Evolutionary conservation across 2,888 invertebrate species (phyloP).

Genomic region (Ormyrus thymus): DNA sequence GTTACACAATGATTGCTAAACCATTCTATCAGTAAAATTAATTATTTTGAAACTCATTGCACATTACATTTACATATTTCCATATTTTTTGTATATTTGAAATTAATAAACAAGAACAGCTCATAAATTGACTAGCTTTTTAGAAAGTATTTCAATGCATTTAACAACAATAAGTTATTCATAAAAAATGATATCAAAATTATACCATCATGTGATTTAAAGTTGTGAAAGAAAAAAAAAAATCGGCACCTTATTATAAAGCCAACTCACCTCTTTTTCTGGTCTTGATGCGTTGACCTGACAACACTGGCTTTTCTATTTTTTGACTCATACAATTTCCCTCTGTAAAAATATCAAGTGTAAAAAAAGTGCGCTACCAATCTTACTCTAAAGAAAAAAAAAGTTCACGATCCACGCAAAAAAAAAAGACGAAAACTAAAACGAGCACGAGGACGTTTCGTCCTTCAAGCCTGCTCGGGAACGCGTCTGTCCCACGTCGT

Average conservation of each 20-base stretch:
- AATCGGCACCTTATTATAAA: slow-evolving; percentile 18
- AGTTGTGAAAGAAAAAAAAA: neutral
- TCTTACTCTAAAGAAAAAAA: neutral
- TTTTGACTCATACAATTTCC: slow-evolving; percentile 99
- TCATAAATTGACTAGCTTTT: too few species aligned
- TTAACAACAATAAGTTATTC: too few species aligned
- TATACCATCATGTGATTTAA: neutral
- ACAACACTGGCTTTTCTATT: slow-evolving; percentile 99
- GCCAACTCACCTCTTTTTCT: slow-evolving; percentile 94
- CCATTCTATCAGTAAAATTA: too few species aligned
- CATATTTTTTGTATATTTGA: too few species aligned
- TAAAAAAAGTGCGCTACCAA: neutral
- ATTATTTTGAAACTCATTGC: too few species aligned
- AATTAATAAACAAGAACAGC: too few species aligned
- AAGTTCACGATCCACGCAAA: neutral
- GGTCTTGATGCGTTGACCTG: slow-evolving; percentile 99
- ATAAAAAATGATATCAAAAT: too few species aligned
- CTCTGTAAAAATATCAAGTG: slow-evolving; percentile 78
- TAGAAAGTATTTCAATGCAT: too few species aligned
- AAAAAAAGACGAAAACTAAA: slow-evolving; percentile 1
- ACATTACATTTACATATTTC: too few species aligned
- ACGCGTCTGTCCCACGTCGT: neutral
- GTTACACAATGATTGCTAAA: too few species aligned
- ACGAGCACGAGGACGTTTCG: slow-evolving; percentile 53
- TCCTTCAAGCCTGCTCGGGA: slow-evolving; percentile 41